Base-by-base conservation (phyloP, 2,113 vertebrate genomes). In the Gasterosteus nipponicus region DNA sequence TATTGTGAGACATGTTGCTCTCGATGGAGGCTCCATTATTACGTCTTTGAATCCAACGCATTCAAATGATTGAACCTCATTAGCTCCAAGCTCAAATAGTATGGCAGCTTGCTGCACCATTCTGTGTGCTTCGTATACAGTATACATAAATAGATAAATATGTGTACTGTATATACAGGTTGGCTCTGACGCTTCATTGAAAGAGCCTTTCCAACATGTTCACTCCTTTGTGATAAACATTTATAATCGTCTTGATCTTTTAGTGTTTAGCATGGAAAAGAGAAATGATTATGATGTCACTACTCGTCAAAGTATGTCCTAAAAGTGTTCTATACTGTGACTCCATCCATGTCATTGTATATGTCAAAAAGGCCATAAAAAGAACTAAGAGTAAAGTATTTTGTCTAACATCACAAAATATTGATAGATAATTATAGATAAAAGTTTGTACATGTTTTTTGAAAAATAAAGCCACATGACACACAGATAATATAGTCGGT, bases 141-240 rank as follows among this genome's bases (percentile, higher is more conserved):
- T 26, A 26, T 26, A 26, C 22, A 26, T 26, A 26, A 26, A 26
- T 26, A 26, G 22, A 26, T 26, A 26, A 26, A 26, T 35, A 35
- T 35, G 33, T 35, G 5, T 35, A 35, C 33, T 35, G 33, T 49
- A 70, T 81, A 67, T 81, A 77, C 56, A 51, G 31, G 89, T 84
- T 89, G 86, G 87, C 95, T 97, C 95, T 95, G 95, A 96, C 95
- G 94, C 91, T 76, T 92, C 91, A 94, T 93, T 93, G 89, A 87
- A 93, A 84, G 91, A 92, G 94, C 54, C 92, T 90, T 92, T 77
- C 59, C 93, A 93, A 94, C 93, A 94, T 93, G 93, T 96, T 95
- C 96, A 94, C 92, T 88, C 63, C 94, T 95, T 92, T 93, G 93
- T 96, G 95, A 96, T 94, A 96, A 95, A 93, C 93, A 95, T 95